Conservation (phyloP, 1,140 invertebrate species). For the Lasaia peninsularis region DNA sequence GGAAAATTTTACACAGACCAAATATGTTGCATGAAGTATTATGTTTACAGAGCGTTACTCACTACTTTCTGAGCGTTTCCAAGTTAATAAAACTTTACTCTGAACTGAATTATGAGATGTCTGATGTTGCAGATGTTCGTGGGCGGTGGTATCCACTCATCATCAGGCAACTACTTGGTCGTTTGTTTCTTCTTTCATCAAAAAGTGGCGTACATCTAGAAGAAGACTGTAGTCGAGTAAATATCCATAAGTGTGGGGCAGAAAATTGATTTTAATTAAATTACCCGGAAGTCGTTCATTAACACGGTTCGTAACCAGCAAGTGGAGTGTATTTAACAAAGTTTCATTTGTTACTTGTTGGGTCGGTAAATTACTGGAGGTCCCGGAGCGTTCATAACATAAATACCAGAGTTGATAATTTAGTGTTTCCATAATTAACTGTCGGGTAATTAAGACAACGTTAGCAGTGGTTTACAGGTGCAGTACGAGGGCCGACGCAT, state of each 20-base stretch:
- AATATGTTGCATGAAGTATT: no score
- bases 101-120: no score
- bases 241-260: background rate
- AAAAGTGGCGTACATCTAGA: no score
- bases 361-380: background rate
- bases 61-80: no score
- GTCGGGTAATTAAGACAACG: slow-evolving; percentile 8
- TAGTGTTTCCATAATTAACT: slow-evolving; percentile 9
- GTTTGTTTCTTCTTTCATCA: no score
- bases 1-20: no score
- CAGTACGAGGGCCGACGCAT: background rate
- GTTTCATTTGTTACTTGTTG: background rate
- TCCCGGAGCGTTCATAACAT: background rate
- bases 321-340: background rate
- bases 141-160: no score
- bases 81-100: no score
- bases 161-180: no score
- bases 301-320: background rate
- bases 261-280: background rate
- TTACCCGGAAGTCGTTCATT: background rate
- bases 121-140: no score
- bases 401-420: slow-evolving; percentile 4
- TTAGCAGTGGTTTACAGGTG: slow-evolving; percentile 5
- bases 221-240: no score
- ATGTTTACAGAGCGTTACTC: no score